Conservation (phyloP, 2,888 invertebrate species). For the Pseudococcus longispinus region DNA sequence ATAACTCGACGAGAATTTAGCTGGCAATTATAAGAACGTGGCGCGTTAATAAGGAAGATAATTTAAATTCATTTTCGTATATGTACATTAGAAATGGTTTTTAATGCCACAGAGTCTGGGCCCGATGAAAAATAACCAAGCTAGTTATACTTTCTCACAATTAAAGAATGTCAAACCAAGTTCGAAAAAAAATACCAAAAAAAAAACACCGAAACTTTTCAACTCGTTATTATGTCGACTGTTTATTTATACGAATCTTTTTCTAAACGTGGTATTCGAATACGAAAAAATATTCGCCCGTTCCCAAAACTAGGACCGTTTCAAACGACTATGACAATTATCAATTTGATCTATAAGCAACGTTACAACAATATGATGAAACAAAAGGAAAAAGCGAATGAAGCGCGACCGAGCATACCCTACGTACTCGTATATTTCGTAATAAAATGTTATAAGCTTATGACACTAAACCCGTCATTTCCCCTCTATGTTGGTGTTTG, state of each 20-base stretch:
- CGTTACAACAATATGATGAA: slow-evolving; percentile 52
- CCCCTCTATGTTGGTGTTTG: background rate
- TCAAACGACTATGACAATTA: slow-evolving; percentile 47
- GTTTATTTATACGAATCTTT: background rate
- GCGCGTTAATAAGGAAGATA: slow-evolving; percentile 15
- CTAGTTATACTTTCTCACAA: slow-evolving; percentile 23
- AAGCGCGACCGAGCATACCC: slow-evolving; percentile 54
- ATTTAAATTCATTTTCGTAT: slow-evolving; percentile 38
- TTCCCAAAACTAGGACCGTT: background rate
- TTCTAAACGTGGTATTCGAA: background rate
- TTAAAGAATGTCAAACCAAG: background rate
- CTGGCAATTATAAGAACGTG: slow-evolving; percentile 6
- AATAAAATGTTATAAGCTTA: slow-evolving; percentile 13
- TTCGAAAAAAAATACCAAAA: background rate
- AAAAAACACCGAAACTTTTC: background rate
- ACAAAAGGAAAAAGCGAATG: slow-evolving; percentile 54
- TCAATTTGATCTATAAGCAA: slow-evolving; percentile 48
- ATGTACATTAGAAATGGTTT: background rate
- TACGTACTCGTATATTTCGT: slow-evolving; percentile 13
- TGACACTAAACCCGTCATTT: slow-evolving; percentile 40
- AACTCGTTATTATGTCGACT: background rate
- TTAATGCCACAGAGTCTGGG: background rate
- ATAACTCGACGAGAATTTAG: background rate
- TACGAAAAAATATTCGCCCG: background rate
- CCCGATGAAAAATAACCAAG: background rate